These are phyloP conservation scores for Sus scrofa DNA, from an alignment of 2,113 vertebrate genomes.

Conservation along the genomic window T2T-Sscrofa CM000818.6:57192001-57192500, in stretches of 20 bases:
- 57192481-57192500: background rate
- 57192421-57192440: background rate
- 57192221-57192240: background rate
- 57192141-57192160: background rate
- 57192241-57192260: background rate
- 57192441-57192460: background rate
- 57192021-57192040: background rate
- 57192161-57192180: constrained; percentile 57
- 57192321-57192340: constrained; percentile 35
- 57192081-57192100: background rate
- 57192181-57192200: background rate
- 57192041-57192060: background rate
- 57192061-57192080: background rate
- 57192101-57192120: background rate
- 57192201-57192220: constrained; percentile 49
- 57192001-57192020: background rate
- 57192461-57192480: background rate
- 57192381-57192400: background rate
- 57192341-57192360: constrained; percentile 17
- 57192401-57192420: background rate
- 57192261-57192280: background rate
- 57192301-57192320: background rate
- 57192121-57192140: background rate
- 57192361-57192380: background rate
- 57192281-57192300: constrained; percentile 34